Base-by-base conservation (phyloP, 2,888 invertebrate species). In the Thumatha senex region DNA sequence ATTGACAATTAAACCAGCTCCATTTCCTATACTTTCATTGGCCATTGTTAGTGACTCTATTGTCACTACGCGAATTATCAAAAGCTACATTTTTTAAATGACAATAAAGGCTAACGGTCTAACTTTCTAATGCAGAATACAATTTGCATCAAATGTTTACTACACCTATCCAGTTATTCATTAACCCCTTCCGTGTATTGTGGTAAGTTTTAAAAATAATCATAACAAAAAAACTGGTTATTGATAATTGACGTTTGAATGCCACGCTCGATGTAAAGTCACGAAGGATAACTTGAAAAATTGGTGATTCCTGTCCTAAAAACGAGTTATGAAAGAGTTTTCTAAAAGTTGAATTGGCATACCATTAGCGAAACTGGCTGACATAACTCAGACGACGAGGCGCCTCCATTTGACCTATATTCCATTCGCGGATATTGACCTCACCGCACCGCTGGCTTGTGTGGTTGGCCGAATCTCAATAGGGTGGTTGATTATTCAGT, bases 391-490 rank as follows among this genome's bases (percentile, higher is more conserved):
- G 88, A 87, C 87, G 77, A 74, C 65, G 69, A 81, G 89, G 89
- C 89, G 89, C 89, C 88, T 86, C 78, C 77, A 60, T 74, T 78
- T 90, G 89, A 89, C 90, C 90, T 82, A 91, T 89, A 89, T 89
- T 82, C 80, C 73, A 76, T 62, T 67, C 60, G 67, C 80, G 90
- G 85, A 78, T 88, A 80, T 86, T 89, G 86, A 90, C 88, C 86
- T 78, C 76, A 67, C 61, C 75, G 78, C 70, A 67, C 61, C 75
- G 78, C 70, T 70, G 74, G 76, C 76, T 80, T 77, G 80, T 76
- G 80, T 67, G 71, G 75, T 63, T 60, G 70, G 66, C 58, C 61
- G 69, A 60, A 70, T 65, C 69, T 72, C 76, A 62, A 70, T 70
- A 68, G 77, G 77, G 74, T 72, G 64, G 72, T 66, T 71, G 64